Percentiles rank a stretch among this genome's conserved stretches.
phyloP scores from a whole-genome alignment of 2,888 invertebrate species.

The Zhuqinia jingwanae region DNA sequence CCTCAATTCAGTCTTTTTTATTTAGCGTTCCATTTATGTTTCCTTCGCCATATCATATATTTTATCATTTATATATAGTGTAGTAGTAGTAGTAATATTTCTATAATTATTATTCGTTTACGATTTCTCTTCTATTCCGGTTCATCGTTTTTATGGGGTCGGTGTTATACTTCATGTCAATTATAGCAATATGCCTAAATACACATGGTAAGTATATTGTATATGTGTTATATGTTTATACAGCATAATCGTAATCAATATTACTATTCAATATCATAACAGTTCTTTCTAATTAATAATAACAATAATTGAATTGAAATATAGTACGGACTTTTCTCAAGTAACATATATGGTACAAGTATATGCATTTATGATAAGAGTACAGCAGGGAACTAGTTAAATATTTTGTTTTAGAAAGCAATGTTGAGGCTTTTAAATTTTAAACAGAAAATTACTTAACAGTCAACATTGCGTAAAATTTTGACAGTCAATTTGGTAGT shows the following conservation, averaged over 20 bases:
- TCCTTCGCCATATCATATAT: constrained; percentile 36
- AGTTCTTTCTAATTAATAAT: neutral
- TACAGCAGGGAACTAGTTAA: too few relatives aligned
- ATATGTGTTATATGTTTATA: neutral
- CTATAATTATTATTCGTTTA: neutral
- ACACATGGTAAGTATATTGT: neutral
- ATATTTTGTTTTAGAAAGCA: too few relatives aligned
- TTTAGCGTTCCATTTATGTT: constrained; percentile 64
- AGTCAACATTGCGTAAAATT: too few relatives aligned
- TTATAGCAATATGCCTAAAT: too few relatives aligned
- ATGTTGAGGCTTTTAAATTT: too few relatives aligned
- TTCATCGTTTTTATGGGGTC: too few relatives aligned
- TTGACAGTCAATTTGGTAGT: too few relatives aligned
- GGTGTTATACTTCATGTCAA: too few relatives aligned
- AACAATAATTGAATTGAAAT: neutral
- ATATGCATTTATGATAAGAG: too few relatives aligned
- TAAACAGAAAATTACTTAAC: too few relatives aligned
- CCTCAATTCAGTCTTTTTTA: constrained; percentile 67
- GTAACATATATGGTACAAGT: too few relatives aligned
- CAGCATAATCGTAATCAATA: neutral
- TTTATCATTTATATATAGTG: constrained; percentile 16
- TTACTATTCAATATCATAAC: neutral
- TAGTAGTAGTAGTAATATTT: constrained; percentile 15
- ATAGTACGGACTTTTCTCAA: too few relatives aligned
- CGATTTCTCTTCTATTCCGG: neutral